phyloP scores from a whole-genome alignment of 2,888 invertebrate genomes.

The Nephrotoma guestfalica region DNA sequence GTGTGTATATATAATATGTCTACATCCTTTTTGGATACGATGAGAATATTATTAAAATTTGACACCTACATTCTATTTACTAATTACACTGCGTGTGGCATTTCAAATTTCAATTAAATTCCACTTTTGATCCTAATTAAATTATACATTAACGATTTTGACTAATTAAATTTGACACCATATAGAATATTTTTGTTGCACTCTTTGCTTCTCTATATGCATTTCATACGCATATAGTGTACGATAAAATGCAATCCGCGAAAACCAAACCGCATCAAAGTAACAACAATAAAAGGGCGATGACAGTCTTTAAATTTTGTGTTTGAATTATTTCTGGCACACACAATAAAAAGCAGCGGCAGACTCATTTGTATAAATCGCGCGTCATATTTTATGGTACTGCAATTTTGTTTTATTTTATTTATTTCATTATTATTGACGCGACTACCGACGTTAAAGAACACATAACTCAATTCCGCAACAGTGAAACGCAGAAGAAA shows the following conservation, averaged over 20 bases:
- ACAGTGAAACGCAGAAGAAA: neutral
- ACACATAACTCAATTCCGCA: neutral
- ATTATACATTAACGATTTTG: neutral
- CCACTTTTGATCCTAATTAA: neutral
- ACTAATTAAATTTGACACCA: neutral
- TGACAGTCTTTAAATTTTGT: neutral
- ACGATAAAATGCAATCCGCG: neutral
- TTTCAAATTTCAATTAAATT: neutral
- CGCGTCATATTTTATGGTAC: neutral
- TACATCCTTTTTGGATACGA: neutral
- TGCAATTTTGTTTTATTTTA: neutral
- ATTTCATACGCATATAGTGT: neutral
- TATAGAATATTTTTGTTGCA: neutral
- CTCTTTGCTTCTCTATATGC: too few species aligned
- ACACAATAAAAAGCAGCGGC: neutral
- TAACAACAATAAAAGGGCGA: neutral
- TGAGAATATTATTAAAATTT: neutral
- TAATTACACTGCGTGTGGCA: neutral
- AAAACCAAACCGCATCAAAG: neutral
- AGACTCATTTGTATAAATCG: neutral
- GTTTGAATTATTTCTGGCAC: neutral
- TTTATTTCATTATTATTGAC: neutral
- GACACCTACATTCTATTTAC: neutral
- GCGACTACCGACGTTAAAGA: neutral
- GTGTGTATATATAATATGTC: neutral